Evolutionary conservation across 2,113 vertebrate genomes (phyloP), one percentile per base, ranked within the genome.

Genomic region (Perognathus longimembris): DNA sequence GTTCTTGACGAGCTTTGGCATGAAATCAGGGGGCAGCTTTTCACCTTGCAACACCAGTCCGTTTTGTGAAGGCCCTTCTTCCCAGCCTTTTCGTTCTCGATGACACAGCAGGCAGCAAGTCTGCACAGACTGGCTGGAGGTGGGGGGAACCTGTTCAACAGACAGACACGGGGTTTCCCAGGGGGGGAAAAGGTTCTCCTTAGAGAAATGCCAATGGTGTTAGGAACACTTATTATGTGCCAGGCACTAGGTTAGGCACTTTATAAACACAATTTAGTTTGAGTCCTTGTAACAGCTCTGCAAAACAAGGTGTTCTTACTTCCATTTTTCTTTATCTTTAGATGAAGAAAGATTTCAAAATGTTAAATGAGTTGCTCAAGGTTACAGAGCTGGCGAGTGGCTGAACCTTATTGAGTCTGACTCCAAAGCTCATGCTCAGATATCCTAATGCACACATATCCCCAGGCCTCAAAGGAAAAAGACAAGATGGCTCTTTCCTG

Each of bases 51-150:
- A 98, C 14, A 99, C 98, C 96, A 99, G 98, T 92, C 99, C 99
- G 22, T 99, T 99, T 86, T 98, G 98, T 88, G 98, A 98, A 1
- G 98, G 97, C 34, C 98, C 98, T 96, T 97, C 96, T 91, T 99
- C 99, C 99, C 99, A 99, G 98, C 99, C 99, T 97, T 99, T 99
- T 95, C 99, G 99, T 95, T 99, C 99, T 71, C 99, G 99, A 96
- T 99, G 99, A 97, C 99, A 99, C 81, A 99, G 97, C 97, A 99
- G 98, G 97, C 99, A 99, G 98, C 99, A 99, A 3, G 99, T 99
- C 98, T 99, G 99, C 97, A 99, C 98, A 0, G 99, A 98, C 98
- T 99, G 98, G 95, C 97, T 95, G 92, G 98, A 70, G 24, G 97
- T 96, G 88, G 95, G 97, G 88, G 96, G 95, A 69, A 98, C 98